phyloP scores from a whole-genome alignment of 1,140 invertebrate genomes.

The Drosophila repletoides region DNA sequence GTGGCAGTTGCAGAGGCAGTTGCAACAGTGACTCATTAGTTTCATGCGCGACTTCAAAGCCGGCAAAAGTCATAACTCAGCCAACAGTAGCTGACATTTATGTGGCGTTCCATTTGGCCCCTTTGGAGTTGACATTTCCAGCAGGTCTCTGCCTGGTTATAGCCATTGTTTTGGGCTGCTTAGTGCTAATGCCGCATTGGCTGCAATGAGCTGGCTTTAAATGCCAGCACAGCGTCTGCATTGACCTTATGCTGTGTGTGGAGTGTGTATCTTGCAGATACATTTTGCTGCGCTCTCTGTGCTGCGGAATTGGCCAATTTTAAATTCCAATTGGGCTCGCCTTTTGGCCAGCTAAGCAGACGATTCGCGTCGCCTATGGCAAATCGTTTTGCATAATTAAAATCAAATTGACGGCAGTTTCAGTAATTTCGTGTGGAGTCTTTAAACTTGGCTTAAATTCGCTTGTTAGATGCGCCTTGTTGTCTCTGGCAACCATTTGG shows the following conservation, averaged over 20 bases:
- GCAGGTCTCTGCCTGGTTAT: background rate
- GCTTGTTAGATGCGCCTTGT: constrained; percentile 26
- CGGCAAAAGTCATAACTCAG: constrained; percentile 17
- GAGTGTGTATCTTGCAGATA: background rate
- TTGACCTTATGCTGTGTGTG: constrained; percentile 26
- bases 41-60: background rate
- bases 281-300: background rate
- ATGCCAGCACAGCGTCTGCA: background rate
- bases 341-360: constrained; percentile 19
- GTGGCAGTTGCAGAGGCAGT: background rate
- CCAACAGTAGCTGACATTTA: constrained; percentile 33
- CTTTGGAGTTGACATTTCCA: constrained; percentile 27
- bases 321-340: constrained; percentile 14
- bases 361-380: background rate
- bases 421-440: constrained; percentile 41
- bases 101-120: constrained; percentile 11
- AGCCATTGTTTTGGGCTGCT: background rate
- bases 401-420: constrained; percentile 51
- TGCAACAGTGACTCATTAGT: constrained; percentile 6
- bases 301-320: background rate
- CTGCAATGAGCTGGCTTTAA: background rate
- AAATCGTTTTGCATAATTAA: constrained; percentile 60
- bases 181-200: constrained; percentile 2
- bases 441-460: constrained; percentile 22
- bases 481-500: constrained; percentile 1